A percentile compares a stretch with the other conserved stretches of the same genome.
phyloP scores from a whole-genome alignment of 2,113 vertebrate species.

The Herpailurus yagouaroundi region DNA sequence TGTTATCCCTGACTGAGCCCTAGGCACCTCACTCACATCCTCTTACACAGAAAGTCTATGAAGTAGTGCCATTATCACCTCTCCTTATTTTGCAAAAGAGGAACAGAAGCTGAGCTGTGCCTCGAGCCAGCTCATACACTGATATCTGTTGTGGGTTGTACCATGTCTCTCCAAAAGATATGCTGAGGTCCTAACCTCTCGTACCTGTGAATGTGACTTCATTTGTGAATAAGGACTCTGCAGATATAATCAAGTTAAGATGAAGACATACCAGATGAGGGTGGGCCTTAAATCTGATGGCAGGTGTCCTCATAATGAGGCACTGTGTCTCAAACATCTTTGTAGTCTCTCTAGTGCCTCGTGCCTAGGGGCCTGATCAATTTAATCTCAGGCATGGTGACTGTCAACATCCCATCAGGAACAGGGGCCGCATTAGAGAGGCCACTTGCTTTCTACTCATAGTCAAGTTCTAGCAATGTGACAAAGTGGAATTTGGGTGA shows the following conservation, averaged over 20 bases:
- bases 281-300: not conserved
- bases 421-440: not conserved
- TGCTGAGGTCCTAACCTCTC: not conserved
- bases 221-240: not conserved
- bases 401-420: not conserved
- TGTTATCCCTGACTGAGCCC: not conserved
- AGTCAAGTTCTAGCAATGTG: not conserved
- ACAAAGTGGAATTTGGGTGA: not conserved
- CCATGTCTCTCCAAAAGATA: not conserved
- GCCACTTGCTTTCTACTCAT: not conserved
- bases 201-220: not conserved
- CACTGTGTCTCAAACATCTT: not conserved
- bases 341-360: not conserved
- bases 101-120: not conserved
- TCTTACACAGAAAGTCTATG: not conserved
- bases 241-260: not conserved
- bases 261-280: not conserved
- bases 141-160: not conserved
- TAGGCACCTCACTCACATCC: not conserved
- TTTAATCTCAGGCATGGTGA: not conserved
- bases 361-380: not conserved
- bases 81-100: not conserved
- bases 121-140: not conserved
- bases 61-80: not conserved
- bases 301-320: not conserved